Evolutionary conservation across 2,113 vertebrate genomes (phyloP), one percentile per base, ranked within the genome.

Genomic region (Eulemur rufifrons): DNA sequence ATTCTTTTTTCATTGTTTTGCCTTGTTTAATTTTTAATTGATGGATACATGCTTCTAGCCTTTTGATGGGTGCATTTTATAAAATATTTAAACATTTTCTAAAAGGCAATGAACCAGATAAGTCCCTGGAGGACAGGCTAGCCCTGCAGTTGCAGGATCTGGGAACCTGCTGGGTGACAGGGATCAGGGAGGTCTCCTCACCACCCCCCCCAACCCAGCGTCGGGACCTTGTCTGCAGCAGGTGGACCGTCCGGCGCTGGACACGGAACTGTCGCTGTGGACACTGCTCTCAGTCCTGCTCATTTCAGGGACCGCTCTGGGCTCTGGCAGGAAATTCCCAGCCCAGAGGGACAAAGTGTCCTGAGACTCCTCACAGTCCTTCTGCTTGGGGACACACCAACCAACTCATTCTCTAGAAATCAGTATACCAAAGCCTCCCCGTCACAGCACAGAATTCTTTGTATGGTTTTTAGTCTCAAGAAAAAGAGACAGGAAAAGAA

Each of bases 221-320:
- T 34, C 39, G 42, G 47, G 52, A 7, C 23, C 34, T 42, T 12
- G 42, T 39, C 42, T 1, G 5, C 14, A 59, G 68, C 78, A n/a
- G 88, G 34, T 5, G 0, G 5, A 2, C 10, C 21, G 34, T 8
- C 23, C 56, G 1, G 1, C 2, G 5, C 12, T 15, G 45, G 66
- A 5, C 13, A 47, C 50, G 9, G 32, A 5, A 6, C 1, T 1
- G 45, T 5, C 20, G 9, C 29, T 8, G 23, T 15, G 13, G 29
- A 1, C 34, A 11, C 34, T 12, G 5, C 25, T 11, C 17, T 37
- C 5, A 0, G 27, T 1, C 42, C 32, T 1, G 1, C 12, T 27
- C 37, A 1, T 5, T 8, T 32, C 21, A 25, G 71, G 59, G 87
- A n/a, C 8, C 0, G 0, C 13, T 23, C 37, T 21, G 45, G 91